Conservation (phyloP, 1,140 invertebrate genomes). For the Mercenaria mercenaria region DNA sequence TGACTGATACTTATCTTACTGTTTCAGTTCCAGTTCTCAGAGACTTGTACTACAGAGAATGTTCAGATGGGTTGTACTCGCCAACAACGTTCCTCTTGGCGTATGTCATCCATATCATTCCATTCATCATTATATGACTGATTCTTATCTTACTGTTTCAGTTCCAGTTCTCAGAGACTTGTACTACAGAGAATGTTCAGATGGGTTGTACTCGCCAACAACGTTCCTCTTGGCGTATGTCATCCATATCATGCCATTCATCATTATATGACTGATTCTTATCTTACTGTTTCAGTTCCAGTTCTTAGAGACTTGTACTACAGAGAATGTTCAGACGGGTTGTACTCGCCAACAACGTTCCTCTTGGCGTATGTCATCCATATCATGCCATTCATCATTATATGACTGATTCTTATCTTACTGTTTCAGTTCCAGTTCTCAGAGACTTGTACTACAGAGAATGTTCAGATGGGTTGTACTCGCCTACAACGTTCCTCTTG, state of each 20-base stretch:
- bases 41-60: slow-evolving; percentile 80
- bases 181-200: slow-evolving; percentile 80
- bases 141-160: no score
- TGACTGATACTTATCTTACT: no score
- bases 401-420: no score
- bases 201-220: slow-evolving; percentile 76
- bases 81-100: slow-evolving; percentile 74
- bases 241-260: slow-evolving; percentile 76
- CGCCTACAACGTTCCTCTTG: slow-evolving; percentile 72
- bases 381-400: slow-evolving; percentile 74
- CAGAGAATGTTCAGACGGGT: slow-evolving; percentile 79
- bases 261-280: no score
- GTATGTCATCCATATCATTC: slow-evolving; percentile 75
- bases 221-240: slow-evolving; percentile 77
- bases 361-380: slow-evolving; percentile 76
- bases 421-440: slow-evolving; percentile 71
- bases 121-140: slow-evolving; percentile 73
- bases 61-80: slow-evolving; percentile 78
- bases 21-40: slow-evolving; percentile 77
- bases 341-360: slow-evolving; percentile 76
- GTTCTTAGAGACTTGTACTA: slow-evolving; percentile 78
- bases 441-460: slow-evolving; percentile 81
- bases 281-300: slow-evolving; percentile 72
- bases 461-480: slow-evolving; percentile 79
- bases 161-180: slow-evolving; percentile 77